Evolutionary conservation across 1,140 invertebrate species (phyloP).

Genomic region (Tribolium castaneum): DNA sequence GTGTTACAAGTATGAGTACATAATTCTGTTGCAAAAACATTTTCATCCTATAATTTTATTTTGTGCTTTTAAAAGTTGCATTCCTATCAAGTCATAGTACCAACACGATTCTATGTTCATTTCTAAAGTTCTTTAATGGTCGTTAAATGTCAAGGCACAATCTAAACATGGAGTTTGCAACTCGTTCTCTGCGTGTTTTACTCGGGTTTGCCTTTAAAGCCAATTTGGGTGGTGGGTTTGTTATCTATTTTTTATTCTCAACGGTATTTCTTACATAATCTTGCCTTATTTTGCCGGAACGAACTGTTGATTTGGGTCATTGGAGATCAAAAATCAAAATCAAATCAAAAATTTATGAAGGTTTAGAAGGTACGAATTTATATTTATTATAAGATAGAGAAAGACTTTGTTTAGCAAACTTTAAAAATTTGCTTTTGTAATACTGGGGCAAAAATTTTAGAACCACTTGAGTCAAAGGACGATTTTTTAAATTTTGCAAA

Average conservation of each 20-base stretch:
- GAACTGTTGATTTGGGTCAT: too few species aligned
- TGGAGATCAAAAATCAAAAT: too few species aligned
- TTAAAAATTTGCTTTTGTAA: too few species aligned
- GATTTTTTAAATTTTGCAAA: background rate
- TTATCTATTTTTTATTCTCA: background rate
- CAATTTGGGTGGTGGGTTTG: constrained; percentile 36
- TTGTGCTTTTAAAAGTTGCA: constrained; percentile 19
- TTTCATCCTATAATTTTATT: constrained; percentile 15
- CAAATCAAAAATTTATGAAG: too few species aligned
- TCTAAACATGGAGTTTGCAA: constrained; percentile 39
- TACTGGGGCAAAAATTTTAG: background rate
- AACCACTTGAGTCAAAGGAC: background rate
- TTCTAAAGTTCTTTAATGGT: constrained; percentile 42
- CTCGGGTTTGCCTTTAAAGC: constrained; percentile 31
- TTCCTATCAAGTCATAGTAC: constrained; percentile 42
- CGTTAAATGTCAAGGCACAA: constrained; percentile 42
- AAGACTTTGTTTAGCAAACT: too few species aligned
- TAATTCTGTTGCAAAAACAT: background rate
- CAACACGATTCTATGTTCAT: constrained; percentile 40
- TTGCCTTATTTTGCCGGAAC: too few species aligned
- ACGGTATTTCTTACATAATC: background rate
- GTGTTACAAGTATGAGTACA: background rate
- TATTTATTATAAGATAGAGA: too few species aligned
- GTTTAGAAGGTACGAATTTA: too few species aligned
- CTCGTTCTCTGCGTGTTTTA: constrained; percentile 37